Base-by-base conservation (phyloP, 2,797 vertebrate genomes). In the Onychomys arenicola region DNA sequence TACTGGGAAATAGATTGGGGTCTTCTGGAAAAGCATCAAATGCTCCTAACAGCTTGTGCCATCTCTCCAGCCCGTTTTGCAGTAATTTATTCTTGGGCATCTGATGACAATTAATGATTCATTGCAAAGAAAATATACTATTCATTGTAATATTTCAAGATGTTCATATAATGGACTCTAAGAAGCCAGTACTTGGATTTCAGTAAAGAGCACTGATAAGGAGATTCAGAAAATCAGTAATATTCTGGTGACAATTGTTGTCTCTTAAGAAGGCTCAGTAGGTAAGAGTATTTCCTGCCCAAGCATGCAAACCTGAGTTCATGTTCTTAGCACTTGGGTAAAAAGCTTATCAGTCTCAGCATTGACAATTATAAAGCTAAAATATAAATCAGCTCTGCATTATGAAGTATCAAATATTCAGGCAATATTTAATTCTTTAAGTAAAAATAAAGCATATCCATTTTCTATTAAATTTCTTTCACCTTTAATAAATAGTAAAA, bases 21-120 rank as follows among this genome's bases (percentile, higher is more conserved):
- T 61, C 80, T 27, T 61, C 25, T 29, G 37, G n/a, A 82, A 83
- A n/a, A 83, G 14, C 14, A 83, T 27, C 37, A 83, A 25, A 9
- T 83, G 37, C 57, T 83, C 57, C 29, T 61, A 61, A 61, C 57
- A 43, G 14, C 57, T 83, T 12, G 37, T 63, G 57, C 25, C 81
- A 63, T 63, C 37, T 63, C 37, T 43, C 37, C 37, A 83, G 57
- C 40, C 37, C 46, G 29, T 78, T 78, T 61, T 63, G 27, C 27
- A 83, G 27, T 40, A 37, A 71, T 82, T 92, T 81, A 71, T n/a
- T 23, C 34, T 16, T 93, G 40, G 34, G 8, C 49, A 76, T 91
- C 49, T 75, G 84, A 49, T 90, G 40, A 94, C 46, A 83, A 76
- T 55, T 94, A 91, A 88, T 52, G 40, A 77, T 96, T 91, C 77